Conservation (phyloP, 2,797 vertebrate species). For the Peromyscus aztecus region DNA sequence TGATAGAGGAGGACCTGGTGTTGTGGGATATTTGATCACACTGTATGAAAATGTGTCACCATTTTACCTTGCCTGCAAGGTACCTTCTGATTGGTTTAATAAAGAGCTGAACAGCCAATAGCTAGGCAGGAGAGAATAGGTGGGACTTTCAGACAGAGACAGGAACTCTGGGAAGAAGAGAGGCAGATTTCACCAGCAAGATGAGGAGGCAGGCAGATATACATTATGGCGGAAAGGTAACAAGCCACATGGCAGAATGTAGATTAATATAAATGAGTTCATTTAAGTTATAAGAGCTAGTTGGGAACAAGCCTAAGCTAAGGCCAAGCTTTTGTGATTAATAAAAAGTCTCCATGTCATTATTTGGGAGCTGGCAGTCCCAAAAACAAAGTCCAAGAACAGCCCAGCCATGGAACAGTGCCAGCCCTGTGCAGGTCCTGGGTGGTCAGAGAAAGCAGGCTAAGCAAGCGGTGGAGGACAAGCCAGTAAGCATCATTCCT, state of each 20-base stretch:
- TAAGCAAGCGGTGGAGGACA: neutral
- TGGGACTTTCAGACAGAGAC: too few relatives aligned
- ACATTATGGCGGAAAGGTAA: neutral
- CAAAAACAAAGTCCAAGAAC: neutral
- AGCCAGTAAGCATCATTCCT: neutral
- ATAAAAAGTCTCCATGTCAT: neutral
- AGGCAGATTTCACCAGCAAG: neutral
- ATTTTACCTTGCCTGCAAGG: neutral
- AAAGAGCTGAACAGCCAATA: neutral
- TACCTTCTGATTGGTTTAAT: neutral
- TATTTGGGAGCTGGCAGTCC: neutral
- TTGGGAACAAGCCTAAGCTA: too few relatives aligned
- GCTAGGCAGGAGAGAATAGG: neutral
- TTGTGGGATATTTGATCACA: neutral
- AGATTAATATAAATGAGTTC: neutral
- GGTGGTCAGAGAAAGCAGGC: neutral
- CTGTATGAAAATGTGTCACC: neutral
- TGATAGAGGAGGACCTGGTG: neutral
- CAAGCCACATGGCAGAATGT: neutral
- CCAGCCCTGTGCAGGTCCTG: neutral
- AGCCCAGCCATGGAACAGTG: neutral
- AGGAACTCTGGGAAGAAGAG: too few relatives aligned
- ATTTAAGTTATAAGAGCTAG: neutral
- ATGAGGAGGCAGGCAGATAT: neutral
- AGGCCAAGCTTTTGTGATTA: neutral